Evolutionary conservation across 2,888 invertebrate species (phyloP), one percentile per base, ranked within the genome.

Genomic region (Chloroclystis v-ata): DNA sequence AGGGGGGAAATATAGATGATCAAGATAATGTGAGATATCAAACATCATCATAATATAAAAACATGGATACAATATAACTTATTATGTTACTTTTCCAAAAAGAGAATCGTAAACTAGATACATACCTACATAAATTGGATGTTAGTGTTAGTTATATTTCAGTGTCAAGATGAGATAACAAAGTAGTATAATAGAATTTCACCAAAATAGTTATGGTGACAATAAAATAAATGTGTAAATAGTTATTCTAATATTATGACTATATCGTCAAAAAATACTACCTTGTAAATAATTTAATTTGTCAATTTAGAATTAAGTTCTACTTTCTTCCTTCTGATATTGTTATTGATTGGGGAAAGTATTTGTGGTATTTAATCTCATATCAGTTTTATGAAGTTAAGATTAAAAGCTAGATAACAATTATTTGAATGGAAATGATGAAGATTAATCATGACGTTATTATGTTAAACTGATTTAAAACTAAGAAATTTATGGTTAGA

Each of bases 191-290:
- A 35, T 28, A 33, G 38, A 73, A 71, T 72, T 69, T 85, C 84
- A 84, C 86, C 85, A 84, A 47, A 53, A 61, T 72, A 69, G 67
- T 71, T 70, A 81, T 84, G 86, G 85, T 85, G 86, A 86, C 84
- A 84, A 84, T 85, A 86, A 86, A 75, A 82, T 82, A 83, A 82
- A 81, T 80, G 63, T 86, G 83, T 85, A 85, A 63, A 83, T 82
- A 84, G 72, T 72, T 80, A 82, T 78, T 78, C 50, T 53, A 37
- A 43, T 44, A 49, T 47, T 43, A 44, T 49, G 30, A 54, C 57
- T 67, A 65, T 65, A 65, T 67, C 67, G 67, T 70, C 69, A 63
- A 54, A 59, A 58, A 60, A 54, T 47, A 51, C 57, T 25, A 55
- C 54, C 66, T 67, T 83, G 78, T 82, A 79, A 70, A 82, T 78